A percentile compares a stretch with the other conserved stretches of the same genome.
phyloP scores from a whole-genome alignment of 2,888 invertebrate species.

The Nymphalis c-album region DNA sequence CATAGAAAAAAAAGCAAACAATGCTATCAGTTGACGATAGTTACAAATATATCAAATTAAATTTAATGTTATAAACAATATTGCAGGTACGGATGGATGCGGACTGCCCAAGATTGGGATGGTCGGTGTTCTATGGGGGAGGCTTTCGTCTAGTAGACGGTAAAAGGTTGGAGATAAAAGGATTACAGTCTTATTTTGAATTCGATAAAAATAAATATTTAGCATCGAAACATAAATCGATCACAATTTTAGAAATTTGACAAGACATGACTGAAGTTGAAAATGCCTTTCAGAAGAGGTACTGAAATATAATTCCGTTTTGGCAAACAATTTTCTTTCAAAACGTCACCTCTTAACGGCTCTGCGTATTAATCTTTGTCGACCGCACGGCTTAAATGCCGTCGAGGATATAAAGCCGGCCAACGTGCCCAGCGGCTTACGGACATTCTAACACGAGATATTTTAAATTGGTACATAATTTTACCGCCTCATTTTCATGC shows the following conservation, averaged over 20 bases:
- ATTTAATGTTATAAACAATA: too few relatives aligned
- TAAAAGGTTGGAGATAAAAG: too few relatives aligned
- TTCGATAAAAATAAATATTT: too few relatives aligned
- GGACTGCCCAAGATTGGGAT: too few relatives aligned
- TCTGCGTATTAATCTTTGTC: conserved; percentile 1
- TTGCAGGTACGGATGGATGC: too few relatives aligned
- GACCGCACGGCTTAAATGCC: background rate
- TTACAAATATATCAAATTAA: too few relatives aligned
- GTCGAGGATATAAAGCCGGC: conserved; percentile 8
- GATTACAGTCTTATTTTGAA: too few relatives aligned
- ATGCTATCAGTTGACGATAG: too few relatives aligned
- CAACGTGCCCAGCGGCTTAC: conserved; percentile 2
- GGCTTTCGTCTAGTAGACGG: too few relatives aligned
- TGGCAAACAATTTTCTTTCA: background rate
- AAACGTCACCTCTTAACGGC: background rate
- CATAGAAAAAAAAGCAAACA: too few relatives aligned
- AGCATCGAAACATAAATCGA: background rate
- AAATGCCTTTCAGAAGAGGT: background rate
- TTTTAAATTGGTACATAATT: conserved; percentile 30
- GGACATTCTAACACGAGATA: conserved; percentile 17
- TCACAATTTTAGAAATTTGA: background rate
- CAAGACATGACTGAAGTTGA: background rate
- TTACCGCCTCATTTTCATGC: conserved; percentile 26
- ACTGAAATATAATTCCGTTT: conserved; percentile 1
- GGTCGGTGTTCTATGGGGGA: too few relatives aligned